A percentile compares a stretch with the other conserved stretches of the same genome.
Evolutionary conservation across 2,113 vertebrate genomes (phyloP).

Genomic region (Amphilophus citrinellus): DNA sequence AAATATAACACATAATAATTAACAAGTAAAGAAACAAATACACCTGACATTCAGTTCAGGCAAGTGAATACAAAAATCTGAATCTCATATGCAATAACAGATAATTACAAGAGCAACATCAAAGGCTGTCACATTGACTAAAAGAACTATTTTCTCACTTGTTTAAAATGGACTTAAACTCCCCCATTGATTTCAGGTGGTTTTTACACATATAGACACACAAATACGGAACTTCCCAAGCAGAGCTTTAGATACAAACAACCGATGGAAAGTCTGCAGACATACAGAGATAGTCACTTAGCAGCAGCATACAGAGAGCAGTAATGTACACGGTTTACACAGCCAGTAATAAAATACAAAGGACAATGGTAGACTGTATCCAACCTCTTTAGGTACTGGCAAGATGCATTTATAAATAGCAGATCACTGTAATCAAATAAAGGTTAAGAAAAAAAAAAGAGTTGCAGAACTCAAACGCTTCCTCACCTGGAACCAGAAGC

Average conservation of each 20-base stretch:
- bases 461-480: too few relatives aligned
- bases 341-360: too few relatives aligned
- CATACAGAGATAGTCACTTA: neutral
- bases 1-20: neutral
- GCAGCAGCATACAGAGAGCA: too few relatives aligned
- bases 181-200: neutral
- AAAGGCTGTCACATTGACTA: neutral
- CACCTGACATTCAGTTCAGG: neutral
- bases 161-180: neutral
- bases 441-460: too few relatives aligned
- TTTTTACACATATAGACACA: neutral
- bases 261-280: neutral
- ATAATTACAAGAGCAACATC: neutral
- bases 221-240: neutral
- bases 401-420: too few relatives aligned
- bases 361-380: too few relatives aligned
- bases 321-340: too few relatives aligned
- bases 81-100: neutral
- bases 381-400: too few relatives aligned
- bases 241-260: neutral
- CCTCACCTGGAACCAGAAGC: too few relatives aligned
- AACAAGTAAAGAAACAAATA: neutral
- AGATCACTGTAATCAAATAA: too few relatives aligned
- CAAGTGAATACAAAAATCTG: neutral
- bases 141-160: too few relatives aligned